Evolutionary conservation across 1,140 invertebrate species (phyloP).

Genomic region (Pogonomyrmex californicus): DNA sequence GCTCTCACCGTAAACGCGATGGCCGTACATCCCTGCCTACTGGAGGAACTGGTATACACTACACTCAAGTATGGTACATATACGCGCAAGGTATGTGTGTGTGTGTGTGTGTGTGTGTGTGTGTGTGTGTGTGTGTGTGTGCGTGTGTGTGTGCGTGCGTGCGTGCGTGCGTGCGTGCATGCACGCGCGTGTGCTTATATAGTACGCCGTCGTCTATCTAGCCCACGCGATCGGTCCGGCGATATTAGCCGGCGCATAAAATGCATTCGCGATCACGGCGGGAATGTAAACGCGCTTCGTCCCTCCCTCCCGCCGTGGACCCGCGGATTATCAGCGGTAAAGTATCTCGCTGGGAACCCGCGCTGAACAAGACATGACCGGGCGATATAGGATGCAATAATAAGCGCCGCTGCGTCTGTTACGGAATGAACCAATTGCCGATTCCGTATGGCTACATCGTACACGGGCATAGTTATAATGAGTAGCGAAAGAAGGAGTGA

Average conservation of each 20-base stretch:
- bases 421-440: constrained; percentile 69
- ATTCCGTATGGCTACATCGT: constrained; percentile 62
- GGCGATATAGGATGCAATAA: constrained; percentile 65
- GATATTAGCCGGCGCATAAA: constrained; percentile 76
- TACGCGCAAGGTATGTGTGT: not conserved
- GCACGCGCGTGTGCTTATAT: not conserved
- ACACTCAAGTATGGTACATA: not conserved
- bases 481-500: constrained; percentile 13
- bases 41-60: constrained; percentile 14
- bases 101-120: too few species aligned
- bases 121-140: constrained; percentile 2
- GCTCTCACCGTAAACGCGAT: constrained; percentile 12
- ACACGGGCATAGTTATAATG: constrained; percentile 57
- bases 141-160: too few species aligned
- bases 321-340: constrained; percentile 75
- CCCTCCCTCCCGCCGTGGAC: constrained; percentile 47
- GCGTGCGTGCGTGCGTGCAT: too few species aligned
- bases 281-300: constrained; percentile 74
- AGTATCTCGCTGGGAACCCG: constrained; percentile 67
- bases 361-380: constrained; percentile 72
- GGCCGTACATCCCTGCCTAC: constrained; percentile 16
- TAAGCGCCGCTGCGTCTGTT: constrained; percentile 70
- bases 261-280: constrained; percentile 75
- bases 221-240: constrained; percentile 72
- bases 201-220: constrained; percentile 70